phyloP scores from a whole-genome alignment of 2,888 invertebrate species.

The Chymomyza caudatula region DNA sequence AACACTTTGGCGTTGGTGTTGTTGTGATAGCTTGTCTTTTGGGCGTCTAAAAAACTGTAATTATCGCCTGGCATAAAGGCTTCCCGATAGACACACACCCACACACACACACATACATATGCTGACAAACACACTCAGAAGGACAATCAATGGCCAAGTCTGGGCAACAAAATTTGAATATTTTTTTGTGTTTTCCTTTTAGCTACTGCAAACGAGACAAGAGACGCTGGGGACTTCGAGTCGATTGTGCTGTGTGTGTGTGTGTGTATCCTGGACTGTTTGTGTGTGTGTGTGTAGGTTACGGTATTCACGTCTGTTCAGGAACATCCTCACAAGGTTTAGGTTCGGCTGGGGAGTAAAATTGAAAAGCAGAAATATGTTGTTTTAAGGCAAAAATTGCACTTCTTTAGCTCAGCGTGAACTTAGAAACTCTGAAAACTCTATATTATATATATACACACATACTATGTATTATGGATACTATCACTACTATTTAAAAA shows the following conservation, averaged over 20 bases:
- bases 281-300: neutral
- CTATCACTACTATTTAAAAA: too few relatives aligned
- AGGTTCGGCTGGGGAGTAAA: too few relatives aligned
- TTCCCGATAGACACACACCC: neutral
- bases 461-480: too few relatives aligned
- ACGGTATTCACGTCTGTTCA: too few relatives aligned
- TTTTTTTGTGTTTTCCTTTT: neutral
- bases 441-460: too few relatives aligned
- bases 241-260: neutral
- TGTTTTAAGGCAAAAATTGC: too few relatives aligned
- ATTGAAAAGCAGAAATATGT: too few relatives aligned
- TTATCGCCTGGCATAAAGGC: neutral
- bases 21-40: neutral
- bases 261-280: neutral
- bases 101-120: too few relatives aligned
- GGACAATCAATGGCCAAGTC: neutral
- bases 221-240: neutral
- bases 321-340: too few relatives aligned
- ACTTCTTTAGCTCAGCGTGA: too few relatives aligned
- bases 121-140: neutral
- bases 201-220: neutral
- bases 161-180: neutral
- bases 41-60: neutral
- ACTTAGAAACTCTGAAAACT: too few relatives aligned
- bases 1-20: conserved; percentile 2